phyloP scores from a whole-genome alignment of 1,140 invertebrate species.

The Thaumetopoea pityocampa region DNA sequence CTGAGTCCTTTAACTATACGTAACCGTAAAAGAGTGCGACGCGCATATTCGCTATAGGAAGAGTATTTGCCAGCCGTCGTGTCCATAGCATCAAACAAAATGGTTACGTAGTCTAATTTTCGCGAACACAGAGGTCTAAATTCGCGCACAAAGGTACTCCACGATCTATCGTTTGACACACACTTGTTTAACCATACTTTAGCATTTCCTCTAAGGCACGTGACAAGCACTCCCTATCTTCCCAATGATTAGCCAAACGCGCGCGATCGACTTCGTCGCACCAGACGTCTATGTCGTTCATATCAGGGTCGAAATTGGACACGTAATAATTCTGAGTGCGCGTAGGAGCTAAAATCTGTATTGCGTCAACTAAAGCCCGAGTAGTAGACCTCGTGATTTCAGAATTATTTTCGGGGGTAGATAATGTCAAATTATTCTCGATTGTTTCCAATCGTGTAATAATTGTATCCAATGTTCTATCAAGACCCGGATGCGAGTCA shows the following conservation, averaged over 20 bases:
- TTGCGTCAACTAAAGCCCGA: no score
- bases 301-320: slow-evolving; percentile 5
- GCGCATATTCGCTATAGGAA: slow-evolving; percentile 2
- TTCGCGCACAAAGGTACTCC: slow-evolving; percentile 1
- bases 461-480: no score
- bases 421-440: no score
- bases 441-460: no score
- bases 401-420: no score
- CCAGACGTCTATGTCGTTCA: slow-evolving; percentile 1
- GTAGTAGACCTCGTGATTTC: no score
- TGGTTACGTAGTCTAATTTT: slow-evolving; percentile 3
- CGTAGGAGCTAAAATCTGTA: no score
- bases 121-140: slow-evolving; percentile 7
- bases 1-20: slow-evolving; percentile 3
- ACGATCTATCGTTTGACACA: slow-evolving; percentile 1
- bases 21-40: slow-evolving; percentile 1
- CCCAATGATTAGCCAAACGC: not conserved
- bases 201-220: slow-evolving; percentile 6
- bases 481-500: no score
- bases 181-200: slow-evolving; percentile 5
- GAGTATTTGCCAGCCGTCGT: slow-evolving; percentile 4
- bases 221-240: slow-evolving; percentile 3
- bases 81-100: slow-evolving; percentile 3
- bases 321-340: slow-evolving; percentile 1
- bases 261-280: slow-evolving; percentile 4